phyloP scores from a whole-genome alignment of 2,113 vertebrate genomes.

The Haemorhous mexicanus region DNA sequence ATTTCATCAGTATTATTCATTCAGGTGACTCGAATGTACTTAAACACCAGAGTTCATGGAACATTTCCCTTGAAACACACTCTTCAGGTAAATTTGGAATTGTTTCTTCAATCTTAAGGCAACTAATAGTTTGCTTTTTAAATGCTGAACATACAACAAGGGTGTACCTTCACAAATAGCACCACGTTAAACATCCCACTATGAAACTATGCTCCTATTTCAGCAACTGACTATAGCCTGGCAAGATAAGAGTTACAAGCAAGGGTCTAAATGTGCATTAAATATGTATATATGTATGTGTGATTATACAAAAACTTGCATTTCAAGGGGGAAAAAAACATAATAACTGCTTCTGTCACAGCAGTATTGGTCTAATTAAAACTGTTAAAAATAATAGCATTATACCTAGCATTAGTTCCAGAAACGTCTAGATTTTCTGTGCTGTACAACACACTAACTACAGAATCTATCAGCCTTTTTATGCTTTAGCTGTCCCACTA shows the following conservation, averaged over 20 bases:
- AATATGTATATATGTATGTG: background rate
- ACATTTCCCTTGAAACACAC: background rate
- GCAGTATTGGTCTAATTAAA: background rate
- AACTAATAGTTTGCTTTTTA: background rate
- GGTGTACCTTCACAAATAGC: no score
- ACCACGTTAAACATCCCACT: background rate
- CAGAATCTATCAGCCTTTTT: background rate
- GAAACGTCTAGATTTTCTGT: background rate
- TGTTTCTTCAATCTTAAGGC: background rate
- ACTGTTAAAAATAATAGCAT: background rate
- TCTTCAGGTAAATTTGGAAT: background rate
- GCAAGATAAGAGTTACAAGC: background rate
- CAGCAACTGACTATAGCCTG: background rate
- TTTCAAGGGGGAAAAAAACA: background rate
- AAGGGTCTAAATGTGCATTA: background rate
- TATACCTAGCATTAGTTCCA: background rate
- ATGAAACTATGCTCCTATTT: background rate
- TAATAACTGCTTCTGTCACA: background rate
- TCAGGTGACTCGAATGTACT: background rate
- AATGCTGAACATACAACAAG: fast-evolving
- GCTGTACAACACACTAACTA: background rate
- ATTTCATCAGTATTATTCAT: background rate
- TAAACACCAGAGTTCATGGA: background rate
- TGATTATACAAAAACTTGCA: background rate
- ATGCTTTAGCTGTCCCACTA: background rate